phyloP scores from a whole-genome alignment of 1,140 invertebrate species.

The Heliconius eleuchia region DNA sequence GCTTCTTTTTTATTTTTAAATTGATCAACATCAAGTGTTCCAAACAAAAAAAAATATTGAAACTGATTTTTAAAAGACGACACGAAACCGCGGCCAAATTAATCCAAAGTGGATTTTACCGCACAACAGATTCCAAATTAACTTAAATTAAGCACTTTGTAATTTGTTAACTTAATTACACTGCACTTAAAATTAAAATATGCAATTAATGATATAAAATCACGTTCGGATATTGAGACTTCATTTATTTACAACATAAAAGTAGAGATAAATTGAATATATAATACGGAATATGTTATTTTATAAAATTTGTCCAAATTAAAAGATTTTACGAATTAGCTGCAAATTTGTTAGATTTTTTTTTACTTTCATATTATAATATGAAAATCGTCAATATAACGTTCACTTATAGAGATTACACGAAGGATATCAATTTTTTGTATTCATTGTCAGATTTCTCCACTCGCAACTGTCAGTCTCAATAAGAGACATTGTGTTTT shows the following conservation, averaged over 20 bases:
- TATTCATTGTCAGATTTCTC: neutral
- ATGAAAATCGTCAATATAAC: too few species aligned
- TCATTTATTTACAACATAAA: neutral
- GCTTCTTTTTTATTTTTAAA: too few species aligned
- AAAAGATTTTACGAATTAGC: too few species aligned
- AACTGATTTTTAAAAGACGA: neutral
- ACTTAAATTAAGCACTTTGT: conserved; percentile 12
- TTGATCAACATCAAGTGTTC: neutral
- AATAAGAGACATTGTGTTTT: too few species aligned
- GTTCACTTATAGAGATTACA: neutral
- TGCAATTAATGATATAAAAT: conserved; percentile 11
- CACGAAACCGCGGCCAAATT: neutral
- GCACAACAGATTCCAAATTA: neutral
- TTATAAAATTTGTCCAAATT: too few species aligned
- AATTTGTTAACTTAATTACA: conserved; percentile 8
- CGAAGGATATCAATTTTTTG: neutral
- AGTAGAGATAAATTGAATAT: neutral
- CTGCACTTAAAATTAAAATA: conserved; percentile 12
- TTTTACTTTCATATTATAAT: too few species aligned
- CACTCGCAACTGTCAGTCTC: neutral
- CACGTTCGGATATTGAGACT: neutral
- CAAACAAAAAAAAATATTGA: neutral
- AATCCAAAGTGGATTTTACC: neutral
- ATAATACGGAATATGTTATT: too few species aligned
- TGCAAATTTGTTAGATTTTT: too few species aligned